Evolutionary conservation across 1,140 invertebrate species (phyloP).

Genomic region (Heliothis virescens): DNA sequence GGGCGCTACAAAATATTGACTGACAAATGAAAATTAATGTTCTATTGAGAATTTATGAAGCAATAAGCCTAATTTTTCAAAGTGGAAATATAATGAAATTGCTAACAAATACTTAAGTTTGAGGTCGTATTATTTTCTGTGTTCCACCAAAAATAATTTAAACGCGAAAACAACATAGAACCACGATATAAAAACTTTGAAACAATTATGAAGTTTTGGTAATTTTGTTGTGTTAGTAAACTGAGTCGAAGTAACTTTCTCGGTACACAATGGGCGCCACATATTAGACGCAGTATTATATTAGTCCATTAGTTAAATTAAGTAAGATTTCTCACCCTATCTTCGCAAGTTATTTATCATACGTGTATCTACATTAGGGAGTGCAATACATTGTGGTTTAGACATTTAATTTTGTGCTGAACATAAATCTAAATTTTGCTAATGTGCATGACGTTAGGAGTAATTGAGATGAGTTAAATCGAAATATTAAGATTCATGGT

Average conservation of each 20-base stretch:
- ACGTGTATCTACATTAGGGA: conserved; percentile 67
- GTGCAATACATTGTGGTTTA: conserved; percentile 73
- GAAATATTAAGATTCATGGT: neutral
- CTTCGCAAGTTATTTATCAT: conserved; percentile 80
- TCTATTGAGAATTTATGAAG: conserved; percentile 3
- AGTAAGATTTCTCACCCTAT: conserved; percentile 79
- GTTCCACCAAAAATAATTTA: neutral
- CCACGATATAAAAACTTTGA: conserved; percentile 49
- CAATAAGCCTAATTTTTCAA: neutral
- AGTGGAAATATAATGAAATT: neutral
- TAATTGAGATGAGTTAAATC: conserved; percentile 21
- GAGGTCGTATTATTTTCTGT: neutral
- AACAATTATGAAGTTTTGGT: conserved; percentile 56
- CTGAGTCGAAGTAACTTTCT: conserved; percentile 47
- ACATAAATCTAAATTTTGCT: conserved; percentile 80
- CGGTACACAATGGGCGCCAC: conserved; percentile 50
- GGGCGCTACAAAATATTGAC: conserved; percentile 49
- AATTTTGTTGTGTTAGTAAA: conserved; percentile 54
- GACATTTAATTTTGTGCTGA: conserved; percentile 77
- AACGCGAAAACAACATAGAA: conserved; percentile 26
- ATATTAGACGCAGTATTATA: conserved; percentile 63
- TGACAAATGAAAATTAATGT: conserved; percentile 43
- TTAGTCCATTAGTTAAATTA: conserved; percentile 84
- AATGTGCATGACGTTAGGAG: conserved; percentile 61
- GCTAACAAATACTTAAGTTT: neutral